These are phyloP conservation scores for Ceramica pisi DNA, from an alignment of 2,888 invertebrate genomes.

Conservation along the genomic window DNA sequence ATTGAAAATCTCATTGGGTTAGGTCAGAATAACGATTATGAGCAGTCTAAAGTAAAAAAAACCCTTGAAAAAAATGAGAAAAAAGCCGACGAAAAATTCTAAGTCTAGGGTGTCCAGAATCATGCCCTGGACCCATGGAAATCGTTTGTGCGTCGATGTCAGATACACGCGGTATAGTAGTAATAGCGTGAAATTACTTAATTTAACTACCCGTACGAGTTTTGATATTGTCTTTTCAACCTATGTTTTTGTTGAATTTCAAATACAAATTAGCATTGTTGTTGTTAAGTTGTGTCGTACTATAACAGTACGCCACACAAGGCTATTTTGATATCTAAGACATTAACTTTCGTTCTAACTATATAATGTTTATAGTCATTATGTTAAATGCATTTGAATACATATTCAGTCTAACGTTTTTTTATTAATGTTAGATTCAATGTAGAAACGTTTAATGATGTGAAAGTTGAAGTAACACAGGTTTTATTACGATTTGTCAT, in stretches of 20 bases:
- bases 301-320: constrained; percentile 55
- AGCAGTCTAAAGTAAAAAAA: too few relatives aligned
- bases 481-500: constrained; percentile 20
- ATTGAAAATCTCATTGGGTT: too few relatives aligned
- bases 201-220: too few relatives aligned
- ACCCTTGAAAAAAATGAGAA: too few relatives aligned
- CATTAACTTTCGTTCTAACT: constrained; percentile 77
- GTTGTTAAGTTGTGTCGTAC: not conserved
- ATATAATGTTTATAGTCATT: constrained; percentile 80
- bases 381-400: constrained; percentile 53
- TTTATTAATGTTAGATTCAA: constrained; percentile 5
- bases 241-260: not conserved
- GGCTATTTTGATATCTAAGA: constrained; percentile 70
- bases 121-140: too few relatives aligned
- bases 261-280: not conserved
- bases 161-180: too few relatives aligned
- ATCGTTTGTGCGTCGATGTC: too few relatives aligned
- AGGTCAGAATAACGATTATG: too few relatives aligned
- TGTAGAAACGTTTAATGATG: constrained; percentile 1
- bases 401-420: constrained; percentile 7
- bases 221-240: too few relatives aligned
- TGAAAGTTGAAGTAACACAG: constrained; percentile 18
- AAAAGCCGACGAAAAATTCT: too few relatives aligned
- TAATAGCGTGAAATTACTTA: too few relatives aligned
- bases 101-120: too few relatives aligned